Evolutionary conservation across 2,888 invertebrate species (phyloP).

Genomic region (Amiota communis): DNA sequence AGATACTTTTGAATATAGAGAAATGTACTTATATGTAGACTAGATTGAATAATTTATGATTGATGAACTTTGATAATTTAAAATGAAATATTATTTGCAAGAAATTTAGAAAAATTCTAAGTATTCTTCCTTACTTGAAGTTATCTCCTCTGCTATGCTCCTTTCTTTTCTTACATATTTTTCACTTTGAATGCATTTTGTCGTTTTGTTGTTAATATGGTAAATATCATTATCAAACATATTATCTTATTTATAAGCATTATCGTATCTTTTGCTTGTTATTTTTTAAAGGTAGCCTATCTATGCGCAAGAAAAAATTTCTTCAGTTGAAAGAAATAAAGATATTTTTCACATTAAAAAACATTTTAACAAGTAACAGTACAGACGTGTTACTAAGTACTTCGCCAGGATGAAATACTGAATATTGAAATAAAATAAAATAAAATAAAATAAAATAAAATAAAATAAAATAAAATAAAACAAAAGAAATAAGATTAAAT

Average conservation of each 20-base stretch:
- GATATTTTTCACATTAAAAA: conserved; percentile 42
- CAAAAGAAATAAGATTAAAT: background rate
- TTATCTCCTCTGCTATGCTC: background rate
- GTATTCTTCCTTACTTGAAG: no score
- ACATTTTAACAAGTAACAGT: conserved; percentile 15
- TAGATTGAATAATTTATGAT: no score
- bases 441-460: background rate
- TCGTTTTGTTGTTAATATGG: conserved; percentile 54
- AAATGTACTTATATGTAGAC: no score
- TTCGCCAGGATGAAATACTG: no score
- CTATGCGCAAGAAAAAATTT: conserved; percentile 69
- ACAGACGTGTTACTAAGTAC: conserved; percentile 11
- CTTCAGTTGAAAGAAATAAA: conserved; percentile 37
- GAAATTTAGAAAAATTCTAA: no score
- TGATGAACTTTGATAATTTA: no score
- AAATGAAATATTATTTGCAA: no score
- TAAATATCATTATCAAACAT: conserved; percentile 73
- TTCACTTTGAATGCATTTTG: conserved; percentile 4
- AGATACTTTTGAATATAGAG: no score
- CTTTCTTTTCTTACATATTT: background rate
- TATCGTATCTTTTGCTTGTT: conserved; percentile 56
- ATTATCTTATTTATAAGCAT: conserved; percentile 72
- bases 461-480: background rate
- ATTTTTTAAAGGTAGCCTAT: conserved; percentile 62
- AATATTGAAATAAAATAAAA: background rate